Evolutionary conservation across 2,113 vertebrate genomes (phyloP).

Genomic region (Furnarius figulus): DNA sequence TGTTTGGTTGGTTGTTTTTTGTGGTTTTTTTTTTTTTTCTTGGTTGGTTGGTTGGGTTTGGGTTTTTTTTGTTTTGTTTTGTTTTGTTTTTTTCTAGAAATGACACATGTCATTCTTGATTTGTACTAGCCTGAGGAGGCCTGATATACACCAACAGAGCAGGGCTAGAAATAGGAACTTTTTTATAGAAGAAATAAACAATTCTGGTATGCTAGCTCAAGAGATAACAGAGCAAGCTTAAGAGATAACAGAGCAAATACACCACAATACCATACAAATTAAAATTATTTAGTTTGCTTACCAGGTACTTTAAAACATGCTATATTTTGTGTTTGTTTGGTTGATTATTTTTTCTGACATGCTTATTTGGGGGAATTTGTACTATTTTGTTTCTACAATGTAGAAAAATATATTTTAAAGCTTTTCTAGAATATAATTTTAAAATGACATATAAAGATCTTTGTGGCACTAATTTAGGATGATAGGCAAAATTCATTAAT

Average conservation of each 20-base stretch:
- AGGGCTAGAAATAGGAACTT: not conserved
- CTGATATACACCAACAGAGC: not conserved
- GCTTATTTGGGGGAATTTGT: not conserved
- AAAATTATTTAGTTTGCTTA: not conserved
- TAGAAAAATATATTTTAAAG: not conserved
- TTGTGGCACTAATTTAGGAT: not conserved
- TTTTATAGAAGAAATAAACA: not conserved
- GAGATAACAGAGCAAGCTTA: not conserved
- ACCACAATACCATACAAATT: not conserved
- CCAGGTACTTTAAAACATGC: not conserved
- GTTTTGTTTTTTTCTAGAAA: not conserved
- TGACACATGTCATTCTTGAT: not conserved
- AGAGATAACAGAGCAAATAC: not conserved
- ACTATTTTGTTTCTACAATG: not conserved
- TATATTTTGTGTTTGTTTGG: not conserved
- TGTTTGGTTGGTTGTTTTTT: no score
- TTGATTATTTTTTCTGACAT: not conserved
- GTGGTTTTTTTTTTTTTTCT: no score
- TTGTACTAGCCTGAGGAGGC: not conserved
- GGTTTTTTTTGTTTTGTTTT: not conserved
- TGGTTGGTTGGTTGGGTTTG: no score
- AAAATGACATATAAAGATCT: not conserved
- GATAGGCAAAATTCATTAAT: not conserved
- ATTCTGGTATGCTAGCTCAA: not conserved
- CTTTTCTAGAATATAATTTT: not conserved